A percentile compares a stretch with the other conserved stretches of the same genome.
Conservation (phyloP, 1,140 invertebrate genomes). For the Drosophila nebulosa region DNA sequence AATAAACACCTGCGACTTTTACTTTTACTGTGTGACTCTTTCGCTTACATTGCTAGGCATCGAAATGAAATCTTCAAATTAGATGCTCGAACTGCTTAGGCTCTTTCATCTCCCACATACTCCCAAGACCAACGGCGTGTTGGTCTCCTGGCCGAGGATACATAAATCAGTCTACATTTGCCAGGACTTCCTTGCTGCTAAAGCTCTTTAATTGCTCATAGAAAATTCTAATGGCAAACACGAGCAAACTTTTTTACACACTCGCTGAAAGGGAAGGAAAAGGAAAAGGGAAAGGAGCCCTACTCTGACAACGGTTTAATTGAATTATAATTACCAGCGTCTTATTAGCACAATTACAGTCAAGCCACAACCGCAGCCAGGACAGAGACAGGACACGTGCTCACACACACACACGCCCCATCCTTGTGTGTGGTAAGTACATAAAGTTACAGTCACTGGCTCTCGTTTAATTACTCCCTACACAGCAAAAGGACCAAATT, state of each 20-base stretch:
- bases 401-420: background rate
- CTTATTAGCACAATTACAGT: constrained; percentile 69
- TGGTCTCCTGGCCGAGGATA: background rate
- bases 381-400: background rate
- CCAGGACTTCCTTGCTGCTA: background rate
- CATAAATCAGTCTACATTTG: constrained; percentile 64
- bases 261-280: background rate
- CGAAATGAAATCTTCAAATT: background rate
- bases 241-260: constrained; percentile 34
- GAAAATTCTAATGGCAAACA: constrained; percentile 62
- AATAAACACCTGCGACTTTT: constrained; percentile 47
- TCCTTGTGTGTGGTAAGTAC: background rate
- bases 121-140: too few species aligned
- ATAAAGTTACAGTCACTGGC: background rate
- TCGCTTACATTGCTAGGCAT: too few species aligned
- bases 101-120: background rate
- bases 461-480: background rate
- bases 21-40: background rate
- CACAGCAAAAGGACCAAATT: background rate
- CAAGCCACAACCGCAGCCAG: constrained; percentile 31
- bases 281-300: constrained; percentile 2
- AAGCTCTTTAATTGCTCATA: constrained; percentile 57
- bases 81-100: background rate
- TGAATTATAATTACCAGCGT: constrained; percentile 74
- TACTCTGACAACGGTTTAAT: constrained; percentile 41